A percentile compares a stretch with the other conserved stretches of the same genome.
Evolutionary conservation across 35 echinoderm and acorn worm species (phyloP).

Genomic region (Heliocidaris erythrogramma): DNA sequence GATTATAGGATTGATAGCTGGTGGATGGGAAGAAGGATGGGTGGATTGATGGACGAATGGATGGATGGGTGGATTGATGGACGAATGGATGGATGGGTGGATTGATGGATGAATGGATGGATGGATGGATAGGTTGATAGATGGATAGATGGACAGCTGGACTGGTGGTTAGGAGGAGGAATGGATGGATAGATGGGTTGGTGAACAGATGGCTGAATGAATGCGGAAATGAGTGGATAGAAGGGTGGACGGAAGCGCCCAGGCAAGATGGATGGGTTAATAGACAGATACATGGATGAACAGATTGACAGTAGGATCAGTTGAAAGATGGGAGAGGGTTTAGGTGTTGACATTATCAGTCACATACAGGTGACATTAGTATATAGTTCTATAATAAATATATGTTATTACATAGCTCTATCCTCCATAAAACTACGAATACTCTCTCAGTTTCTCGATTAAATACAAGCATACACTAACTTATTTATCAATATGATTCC

Average conservation of each 20-base stretch:
- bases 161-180: neutral
- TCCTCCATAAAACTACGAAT: too few relatives aligned
- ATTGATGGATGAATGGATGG: neutral
- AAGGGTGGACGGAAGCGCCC: neutral
- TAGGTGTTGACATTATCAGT: too few relatives aligned
- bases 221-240: neutral
- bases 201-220: neutral
- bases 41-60: neutral
- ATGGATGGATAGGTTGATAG: neutral
- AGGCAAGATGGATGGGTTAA: too few relatives aligned
- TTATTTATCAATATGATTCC: too few relatives aligned
- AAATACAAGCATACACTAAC: too few relatives aligned
- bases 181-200: neutral
- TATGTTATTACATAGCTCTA: too few relatives aligned
- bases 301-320: neutral
- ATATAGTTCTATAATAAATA: too few relatives aligned
- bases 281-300: neutral
- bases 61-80: neutral
- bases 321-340: neutral
- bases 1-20: neutral
- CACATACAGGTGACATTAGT: too few relatives aligned
- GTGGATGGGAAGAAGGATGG: neutral
- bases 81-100: neutral
- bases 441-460: too few relatives aligned
- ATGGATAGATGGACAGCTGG: neutral